These are phyloP conservation scores for Monopis laevigella DNA, from an alignment of 2,888 invertebrate genomes.

Conservation along the genomic window DNA sequence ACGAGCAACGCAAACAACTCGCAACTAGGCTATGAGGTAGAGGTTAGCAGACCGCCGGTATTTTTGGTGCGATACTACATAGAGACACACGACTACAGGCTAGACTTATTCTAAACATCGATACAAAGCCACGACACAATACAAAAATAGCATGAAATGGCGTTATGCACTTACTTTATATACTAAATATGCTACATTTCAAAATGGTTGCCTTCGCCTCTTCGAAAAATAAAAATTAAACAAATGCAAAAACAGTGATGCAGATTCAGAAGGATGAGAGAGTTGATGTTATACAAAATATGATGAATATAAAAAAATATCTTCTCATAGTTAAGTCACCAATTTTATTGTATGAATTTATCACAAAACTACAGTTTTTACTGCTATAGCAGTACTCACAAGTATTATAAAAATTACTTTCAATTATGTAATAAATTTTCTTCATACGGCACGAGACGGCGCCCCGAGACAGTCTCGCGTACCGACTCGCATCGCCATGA, in stretches of 20 bases:
- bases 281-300: not conserved
- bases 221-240: not conserved
- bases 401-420: conserved; percentile 21
- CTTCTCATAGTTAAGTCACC: conserved; percentile 35
- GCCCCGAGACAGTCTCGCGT: not conserved
- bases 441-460: not conserved
- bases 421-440: not conserved
- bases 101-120: conserved; percentile 1
- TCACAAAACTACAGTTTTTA: conserved; percentile 61
- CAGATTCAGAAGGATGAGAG: not conserved
- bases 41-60: too few relatives aligned
- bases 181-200: not conserved
- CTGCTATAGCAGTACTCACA: conserved; percentile 61
- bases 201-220: conserved; percentile 4
- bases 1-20: too few relatives aligned
- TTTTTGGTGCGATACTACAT: too few relatives aligned
- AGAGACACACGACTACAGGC: too few relatives aligned
- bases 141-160: conserved; percentile 59
- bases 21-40: too few relatives aligned
- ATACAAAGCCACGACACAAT: conserved; percentile 44
- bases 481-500: conserved; percentile 10
- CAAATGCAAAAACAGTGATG: not conserved
- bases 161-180: conserved; percentile 37
- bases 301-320: not conserved
- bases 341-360: conserved; percentile 57